These are phyloP conservation scores for Spodoptera littoralis DNA, from an alignment of 2,888 invertebrate genomes.

Conservation along the genomic window DNA sequence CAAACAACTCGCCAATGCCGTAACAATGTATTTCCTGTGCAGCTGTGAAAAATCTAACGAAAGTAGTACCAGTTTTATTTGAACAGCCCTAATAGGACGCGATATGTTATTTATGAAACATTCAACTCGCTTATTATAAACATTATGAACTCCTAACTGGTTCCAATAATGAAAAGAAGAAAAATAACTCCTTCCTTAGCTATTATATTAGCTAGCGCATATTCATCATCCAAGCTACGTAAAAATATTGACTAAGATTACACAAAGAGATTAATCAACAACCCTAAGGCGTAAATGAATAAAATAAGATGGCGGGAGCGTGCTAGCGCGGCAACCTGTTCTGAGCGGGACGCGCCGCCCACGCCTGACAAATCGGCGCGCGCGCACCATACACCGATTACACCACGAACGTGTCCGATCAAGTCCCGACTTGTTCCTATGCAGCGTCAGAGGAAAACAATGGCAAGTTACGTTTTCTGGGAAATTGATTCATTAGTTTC, in stretches of 20 bases:
- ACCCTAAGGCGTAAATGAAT: constrained; percentile 76
- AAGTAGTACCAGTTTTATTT: constrained; percentile 35
- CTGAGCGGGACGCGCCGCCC: constrained; percentile 79
- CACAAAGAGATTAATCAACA: constrained; percentile 62
- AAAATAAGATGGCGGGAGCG: constrained; percentile 76
- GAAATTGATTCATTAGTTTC: constrained; percentile 19
- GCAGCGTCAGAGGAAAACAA: constrained; percentile 24
- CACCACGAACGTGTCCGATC: constrained; percentile 68
- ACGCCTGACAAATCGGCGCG: constrained; percentile 86
- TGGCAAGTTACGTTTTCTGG: constrained; percentile 12
- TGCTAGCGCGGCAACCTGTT: constrained; percentile 83
- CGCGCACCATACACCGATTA: constrained; percentile 61
- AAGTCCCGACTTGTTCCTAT: constrained; percentile 78
- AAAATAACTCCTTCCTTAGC: constrained; percentile 1
- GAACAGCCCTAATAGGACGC: constrained; percentile 30
- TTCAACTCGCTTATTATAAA: constrained; percentile 8
- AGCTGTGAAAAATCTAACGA: constrained; percentile 64
- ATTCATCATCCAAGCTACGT: constrained; percentile 7
- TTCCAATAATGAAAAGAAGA: constrained; percentile 11
- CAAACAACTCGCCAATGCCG: constrained; percentile 62
- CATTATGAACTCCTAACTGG: constrained; percentile 7
- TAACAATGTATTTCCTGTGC: constrained; percentile 71
- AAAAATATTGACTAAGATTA: constrained; percentile 31
- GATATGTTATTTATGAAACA: not conserved
- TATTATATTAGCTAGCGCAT: constrained; percentile 3